phyloP scores from a whole-genome alignment of 2,888 invertebrate species.

The Timema cristinae region DNA sequence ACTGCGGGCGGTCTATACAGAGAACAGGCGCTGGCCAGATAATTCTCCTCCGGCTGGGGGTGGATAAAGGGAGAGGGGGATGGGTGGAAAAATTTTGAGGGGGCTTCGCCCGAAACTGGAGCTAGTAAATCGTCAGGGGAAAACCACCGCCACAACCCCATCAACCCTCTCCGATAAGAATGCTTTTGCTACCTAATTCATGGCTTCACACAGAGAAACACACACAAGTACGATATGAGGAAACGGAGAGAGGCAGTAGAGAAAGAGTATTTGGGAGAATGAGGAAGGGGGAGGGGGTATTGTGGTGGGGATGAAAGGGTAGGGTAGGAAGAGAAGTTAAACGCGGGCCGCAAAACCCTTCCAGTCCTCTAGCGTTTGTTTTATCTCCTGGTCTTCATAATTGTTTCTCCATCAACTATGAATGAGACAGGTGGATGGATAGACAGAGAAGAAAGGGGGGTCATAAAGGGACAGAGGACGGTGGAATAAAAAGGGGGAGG shows the following conservation, averaged over 20 bases:
- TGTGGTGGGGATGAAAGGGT: not conserved
- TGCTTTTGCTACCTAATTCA: conserved; percentile 13
- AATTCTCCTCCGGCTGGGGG: no score
- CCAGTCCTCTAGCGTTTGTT: conserved; percentile 20
- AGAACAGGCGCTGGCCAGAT: no score
- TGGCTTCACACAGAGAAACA: not conserved
- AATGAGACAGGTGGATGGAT: not conserved
- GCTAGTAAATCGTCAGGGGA: conserved; percentile 13
- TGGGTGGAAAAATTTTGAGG: conserved; percentile 6
- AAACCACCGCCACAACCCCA: not conserved
- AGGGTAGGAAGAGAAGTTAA: not conserved
- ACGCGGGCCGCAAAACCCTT: not conserved
- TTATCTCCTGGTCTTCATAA: conserved; percentile 26
- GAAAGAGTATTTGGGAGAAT: not conserved
- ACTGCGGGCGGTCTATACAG: no score
- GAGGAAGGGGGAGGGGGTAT: not conserved
- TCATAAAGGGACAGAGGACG: no score
- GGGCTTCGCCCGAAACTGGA: conserved; percentile 8
- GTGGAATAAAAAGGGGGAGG: no score
- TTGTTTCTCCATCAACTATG: conserved; percentile 24
- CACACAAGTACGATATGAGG: not conserved
- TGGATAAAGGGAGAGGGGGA: no score
- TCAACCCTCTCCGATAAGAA: conserved; percentile 9
- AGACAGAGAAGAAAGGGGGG: no score
- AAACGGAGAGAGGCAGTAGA: not conserved